Evolutionary conservation across 2,888 invertebrate genomes (phyloP), one percentile per base, ranked within the genome.

Genomic region (Acronicta aceris): DNA sequence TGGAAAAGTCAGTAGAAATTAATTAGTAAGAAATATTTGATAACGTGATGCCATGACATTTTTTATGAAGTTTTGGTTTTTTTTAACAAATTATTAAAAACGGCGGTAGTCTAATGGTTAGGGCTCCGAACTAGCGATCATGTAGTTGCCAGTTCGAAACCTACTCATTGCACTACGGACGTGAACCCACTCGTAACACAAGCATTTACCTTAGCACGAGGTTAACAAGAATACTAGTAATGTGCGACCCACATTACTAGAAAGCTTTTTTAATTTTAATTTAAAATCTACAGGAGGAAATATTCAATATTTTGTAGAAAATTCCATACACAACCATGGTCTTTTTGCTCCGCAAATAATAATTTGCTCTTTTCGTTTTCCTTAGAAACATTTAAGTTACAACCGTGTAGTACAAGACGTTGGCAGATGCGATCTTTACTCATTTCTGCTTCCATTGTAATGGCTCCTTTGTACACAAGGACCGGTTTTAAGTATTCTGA

Each of bases 351-450:
- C n/a, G 27, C 16, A 51, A 65, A 48, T 65, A 59, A 65, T 54
- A 59, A 59, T 71, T 52, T 52, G 5, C 45, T 42, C n/a, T n/a
- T 36, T 36, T n/a, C 38, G 38, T 38, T 38, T 55, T 56, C 42
- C n/a, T 43, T 54, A 48, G 16, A 50, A 57, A 41, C 41, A 65
- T 10, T 50, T 50, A 54, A 67, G 53, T 73, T 54, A 57, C 30
- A 67, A 73, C 47, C 72, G 17, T 42, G 30, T 41, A 47, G 49
- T 21, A 30, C 47, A 52, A 59, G 15, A 50, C 16, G 45, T 13
- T 62, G 69, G 57, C 69, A 70, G 69, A 70, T 70, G 69, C 74
- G 13, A 70, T 70, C 73, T 73, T 47, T 45, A 40, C 56, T 57
- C 43, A 74, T 50, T 54, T 64, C 30, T 53, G 65, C 42, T 40